Conservation (phyloP, 2,113 vertebrate genomes). For the Alligator mississippiensis region DNA sequence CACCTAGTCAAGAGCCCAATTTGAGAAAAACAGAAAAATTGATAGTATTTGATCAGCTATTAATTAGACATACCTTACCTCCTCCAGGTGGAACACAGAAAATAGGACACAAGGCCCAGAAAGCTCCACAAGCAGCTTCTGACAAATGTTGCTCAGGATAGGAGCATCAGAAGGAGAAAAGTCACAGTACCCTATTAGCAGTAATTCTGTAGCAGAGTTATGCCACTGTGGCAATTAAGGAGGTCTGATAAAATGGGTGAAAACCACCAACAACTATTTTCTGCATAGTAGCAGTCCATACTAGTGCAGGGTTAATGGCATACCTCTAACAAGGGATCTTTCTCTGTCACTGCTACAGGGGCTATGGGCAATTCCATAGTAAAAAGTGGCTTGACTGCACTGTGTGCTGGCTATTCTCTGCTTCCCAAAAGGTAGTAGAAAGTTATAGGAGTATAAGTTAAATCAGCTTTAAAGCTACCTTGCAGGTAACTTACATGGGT, state of each 20-base stretch:
- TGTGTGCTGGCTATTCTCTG: background rate
- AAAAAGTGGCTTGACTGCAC: background rate
- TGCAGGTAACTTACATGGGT: too few species aligned
- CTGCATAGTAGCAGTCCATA: too few species aligned
- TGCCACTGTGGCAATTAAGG: too few species aligned
- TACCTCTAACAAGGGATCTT: too few species aligned
- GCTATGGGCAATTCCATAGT: background rate
- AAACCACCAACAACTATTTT: too few species aligned
- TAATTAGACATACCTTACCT: background rate
- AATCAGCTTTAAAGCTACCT: background rate
- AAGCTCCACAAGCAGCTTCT: background rate
- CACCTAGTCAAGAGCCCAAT: background rate
- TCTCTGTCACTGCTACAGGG: too few species aligned
- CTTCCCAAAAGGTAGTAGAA: background rate
- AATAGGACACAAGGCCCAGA: background rate
- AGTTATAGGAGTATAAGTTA: background rate
- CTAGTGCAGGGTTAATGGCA: too few species aligned
- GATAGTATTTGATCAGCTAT: background rate
- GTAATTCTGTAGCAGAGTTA: background rate
- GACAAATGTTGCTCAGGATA: too few species aligned
- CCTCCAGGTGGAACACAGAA: background rate
- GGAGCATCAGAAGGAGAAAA: background rate
- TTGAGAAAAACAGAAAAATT: background rate
- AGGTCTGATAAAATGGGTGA: too few species aligned
- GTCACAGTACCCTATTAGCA: background rate